Evolutionary conservation across 2,797 vertebrate genomes (phyloP).

Genomic region (Buphagus erythrorhynchus): DNA sequence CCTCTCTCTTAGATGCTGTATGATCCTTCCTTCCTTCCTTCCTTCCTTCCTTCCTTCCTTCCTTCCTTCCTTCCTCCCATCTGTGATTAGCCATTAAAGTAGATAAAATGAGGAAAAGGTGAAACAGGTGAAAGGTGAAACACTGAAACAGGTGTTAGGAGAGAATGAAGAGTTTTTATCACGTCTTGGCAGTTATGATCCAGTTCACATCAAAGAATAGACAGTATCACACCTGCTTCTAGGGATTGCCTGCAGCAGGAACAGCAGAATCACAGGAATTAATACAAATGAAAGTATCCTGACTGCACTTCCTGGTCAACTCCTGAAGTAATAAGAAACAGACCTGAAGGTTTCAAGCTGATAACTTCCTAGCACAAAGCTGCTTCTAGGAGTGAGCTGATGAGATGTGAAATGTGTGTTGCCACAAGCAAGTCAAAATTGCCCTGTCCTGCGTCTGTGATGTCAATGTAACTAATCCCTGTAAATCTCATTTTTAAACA

Average conservation of each 20-base stretch:
- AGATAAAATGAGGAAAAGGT: neutral
- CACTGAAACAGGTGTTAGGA: neutral
- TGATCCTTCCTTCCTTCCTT: neutral
- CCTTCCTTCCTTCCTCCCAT: neutral
- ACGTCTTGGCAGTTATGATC: neutral
- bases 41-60: no score
- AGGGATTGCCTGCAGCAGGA: neutral
- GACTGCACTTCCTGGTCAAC: neutral
- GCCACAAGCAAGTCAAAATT: conserved; percentile 11
- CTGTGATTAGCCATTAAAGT: neutral
- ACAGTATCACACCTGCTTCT: neutral
- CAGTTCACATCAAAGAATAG: neutral
- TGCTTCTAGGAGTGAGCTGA: neutral
- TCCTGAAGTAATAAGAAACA: neutral
- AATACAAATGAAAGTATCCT: neutral
- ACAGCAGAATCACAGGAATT: neutral
- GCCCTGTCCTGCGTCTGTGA: neutral
- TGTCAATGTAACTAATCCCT: neutral
- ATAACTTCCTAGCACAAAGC: neutral
- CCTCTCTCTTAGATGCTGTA: neutral
- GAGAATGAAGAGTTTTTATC: neutral
- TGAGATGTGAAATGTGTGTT: neutral
- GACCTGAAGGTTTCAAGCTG: neutral
- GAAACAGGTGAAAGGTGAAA: no score
- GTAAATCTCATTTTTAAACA: neutral